phyloP scores from a whole-genome alignment of 2,888 invertebrate species.

The Dinocampus coccinellae region DNA sequence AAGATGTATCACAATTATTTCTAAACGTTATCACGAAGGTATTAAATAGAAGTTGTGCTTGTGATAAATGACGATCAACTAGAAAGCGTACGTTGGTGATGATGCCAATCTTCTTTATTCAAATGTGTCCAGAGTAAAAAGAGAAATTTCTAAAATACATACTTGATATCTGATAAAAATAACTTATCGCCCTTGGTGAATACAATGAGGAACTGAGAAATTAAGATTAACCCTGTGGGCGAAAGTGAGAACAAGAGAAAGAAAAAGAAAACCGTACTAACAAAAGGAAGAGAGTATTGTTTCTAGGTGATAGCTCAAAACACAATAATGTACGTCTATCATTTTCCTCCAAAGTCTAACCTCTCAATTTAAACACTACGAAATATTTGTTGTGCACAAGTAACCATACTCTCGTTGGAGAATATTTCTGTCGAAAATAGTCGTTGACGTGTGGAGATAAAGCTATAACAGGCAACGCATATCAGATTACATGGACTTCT shows the following conservation, averaged over 20 bases:
- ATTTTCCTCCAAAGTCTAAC: neutral
- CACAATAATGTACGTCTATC: neutral
- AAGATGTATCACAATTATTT: too few species aligned
- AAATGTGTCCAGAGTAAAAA: neutral
- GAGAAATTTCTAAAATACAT: too few species aligned
- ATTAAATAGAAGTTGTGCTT: neutral
- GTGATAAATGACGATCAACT: neutral
- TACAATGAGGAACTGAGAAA: too few species aligned
- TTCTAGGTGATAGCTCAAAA: neutral
- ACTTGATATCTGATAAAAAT: too few species aligned
- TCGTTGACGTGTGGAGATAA: slow-evolving; percentile 54
- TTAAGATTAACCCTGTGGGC: too few species aligned
- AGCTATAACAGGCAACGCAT: slow-evolving; percentile 66
- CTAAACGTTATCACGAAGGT: neutral
- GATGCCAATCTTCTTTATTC: neutral
- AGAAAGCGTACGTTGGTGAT: neutral
- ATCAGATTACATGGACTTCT: slow-evolving; percentile 62
- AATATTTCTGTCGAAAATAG: slow-evolving; percentile 59
- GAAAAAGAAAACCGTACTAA: too few species aligned
- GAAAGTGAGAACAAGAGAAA: too few species aligned
- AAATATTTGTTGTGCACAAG: neutral
- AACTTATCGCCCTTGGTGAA: too few species aligned
- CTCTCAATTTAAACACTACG: neutral
- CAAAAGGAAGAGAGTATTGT: neutral
- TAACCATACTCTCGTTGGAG: slow-evolving; percentile 28